Evolutionary conservation across 2,888 invertebrate genomes (phyloP), one percentile per base, ranked within the genome.

Genomic region (Lithosia quadra): DNA sequence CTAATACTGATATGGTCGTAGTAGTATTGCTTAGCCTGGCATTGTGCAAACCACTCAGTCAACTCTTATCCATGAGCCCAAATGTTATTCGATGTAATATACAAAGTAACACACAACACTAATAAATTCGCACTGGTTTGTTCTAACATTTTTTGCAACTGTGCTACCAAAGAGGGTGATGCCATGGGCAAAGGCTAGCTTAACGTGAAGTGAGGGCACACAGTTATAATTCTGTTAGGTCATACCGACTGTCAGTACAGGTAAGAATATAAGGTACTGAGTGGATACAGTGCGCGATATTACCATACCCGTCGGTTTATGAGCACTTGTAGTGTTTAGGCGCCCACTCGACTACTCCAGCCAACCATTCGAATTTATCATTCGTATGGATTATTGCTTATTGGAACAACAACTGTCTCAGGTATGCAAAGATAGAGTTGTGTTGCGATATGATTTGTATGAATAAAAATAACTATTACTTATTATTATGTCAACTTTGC

Each of bases 261-360:
- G 84, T 80, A 79, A 84, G 81, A 73, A 83, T 85, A 88, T 89
- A 90, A 89, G 87, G 88, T 88, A 88, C 84, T 81, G 86, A 88
- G 86, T 88, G 84, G 83, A 87, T 85, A 87, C 86, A 85, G 82
- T 85, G 85, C 84, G 86, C 86, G 84, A 87, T 87, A 94, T 94
- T 93, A 93, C 90, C 94, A 94, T 94, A 93, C 92, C 85, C 85
- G 92, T 88, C 92, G 90, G 86, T 93, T 94, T 94, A 94, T 92
- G 93, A 90, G 90, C 88, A 84, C 89, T 90, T 88, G 91, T 90
- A 90, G 90, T 93, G 93, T 94, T 93, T 93, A 93, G 91, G 94
- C 94, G 89, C 93, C 94, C 94, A 94, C 94, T 92, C 93, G 80
- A 84, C 83, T 85, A 83, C 85, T 84, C 84, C 86, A 85, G 83